Conservation (phyloP, 2,888 invertebrate species). For the Epistrophella euchroma region DNA sequence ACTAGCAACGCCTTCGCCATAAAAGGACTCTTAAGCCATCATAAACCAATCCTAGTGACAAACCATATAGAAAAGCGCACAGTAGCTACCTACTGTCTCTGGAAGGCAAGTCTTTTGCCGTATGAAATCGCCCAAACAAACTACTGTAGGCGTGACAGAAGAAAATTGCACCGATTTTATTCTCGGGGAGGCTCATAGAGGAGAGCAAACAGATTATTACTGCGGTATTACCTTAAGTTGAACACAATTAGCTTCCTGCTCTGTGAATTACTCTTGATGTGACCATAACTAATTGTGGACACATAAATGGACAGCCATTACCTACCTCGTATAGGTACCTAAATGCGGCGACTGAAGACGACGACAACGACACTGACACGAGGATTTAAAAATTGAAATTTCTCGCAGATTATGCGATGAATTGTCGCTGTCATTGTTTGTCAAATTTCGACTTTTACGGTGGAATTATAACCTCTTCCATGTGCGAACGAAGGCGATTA, state of each 20-base stretch:
- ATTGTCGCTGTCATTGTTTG: conserved; percentile 44
- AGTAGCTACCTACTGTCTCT: not conserved
- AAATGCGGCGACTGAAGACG: not conserved
- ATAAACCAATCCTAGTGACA: conserved; percentile 51
- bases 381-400: conserved; percentile 48
- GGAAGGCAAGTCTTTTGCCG: not conserved
- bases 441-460: conserved; percentile 14
- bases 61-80: conserved; percentile 33
- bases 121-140: not conserved
- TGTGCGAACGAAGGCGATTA: too few species aligned
- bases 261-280: conserved; percentile 41
- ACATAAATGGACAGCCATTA: conserved; percentile 20
- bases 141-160: conserved; percentile 44
- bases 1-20: conserved; percentile 58
- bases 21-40: conserved; percentile 55
- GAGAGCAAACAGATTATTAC: conserved; percentile 70
- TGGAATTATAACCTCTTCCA: conserved; percentile 29
- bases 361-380: not conserved
- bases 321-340: not conserved
- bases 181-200: conserved; percentile 24
- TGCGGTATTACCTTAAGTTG: conserved; percentile 61
- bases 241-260: conserved; percentile 57
- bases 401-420: conserved; percentile 57
- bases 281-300: conserved; percentile 64
- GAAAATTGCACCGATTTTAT: conserved; percentile 31